Evolutionary conservation across 1,140 invertebrate species (phyloP), one percentile per base, ranked within the genome.

Genomic region (Sarcophaga peregrina): DNA sequence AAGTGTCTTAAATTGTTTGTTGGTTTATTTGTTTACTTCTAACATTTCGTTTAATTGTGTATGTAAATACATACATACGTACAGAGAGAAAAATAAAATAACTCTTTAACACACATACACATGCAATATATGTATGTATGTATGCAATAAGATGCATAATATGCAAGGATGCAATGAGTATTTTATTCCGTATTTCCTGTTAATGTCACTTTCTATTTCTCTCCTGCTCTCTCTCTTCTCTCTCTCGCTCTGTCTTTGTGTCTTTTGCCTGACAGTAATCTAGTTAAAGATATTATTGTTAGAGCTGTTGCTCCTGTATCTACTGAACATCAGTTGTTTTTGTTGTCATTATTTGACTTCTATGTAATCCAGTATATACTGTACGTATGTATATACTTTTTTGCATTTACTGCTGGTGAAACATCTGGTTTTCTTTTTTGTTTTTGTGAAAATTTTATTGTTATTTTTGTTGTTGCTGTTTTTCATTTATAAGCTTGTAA

Each of bases 201-300:
- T 68, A 68, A 68, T 68, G 62, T 68, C 62, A 68, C 62, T 58
- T 13, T 37, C 25, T 37, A 1, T 37, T 37, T 37, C 25, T 37
- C 25, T 37, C 25, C 4, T n/a, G n/a, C 25, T 37, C 25, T 37
- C 4, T 37, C 25, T 37, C 1, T 37, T n/a, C n/a, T 37, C 25
- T 37, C 25, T 37, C 25, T 37, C 4, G 1, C 25, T 37, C 1
- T 37, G 25, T 37, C 1, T 37, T 37, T 37, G 25, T 37, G 25
- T 37, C 1, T 37, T 37, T 68, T 68, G 62, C 20, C 62, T 68
- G 62, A 20, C 62, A 68, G 62, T 68, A 68, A 68, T 68, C 62
- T 68, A 68, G 62, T 68, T 68, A 68, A 20, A 25, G 62, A 68
- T 62, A n/a, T 62, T 62, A 62, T 68, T 68, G 62, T 68, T 68